Percentiles rank a stretch among this genome's conserved stretches.
These are phyloP conservation scores for Aldrovandia affinis DNA, from an alignment of 2,797 vertebrate genomes.

Conservation along the genomic window DNA sequence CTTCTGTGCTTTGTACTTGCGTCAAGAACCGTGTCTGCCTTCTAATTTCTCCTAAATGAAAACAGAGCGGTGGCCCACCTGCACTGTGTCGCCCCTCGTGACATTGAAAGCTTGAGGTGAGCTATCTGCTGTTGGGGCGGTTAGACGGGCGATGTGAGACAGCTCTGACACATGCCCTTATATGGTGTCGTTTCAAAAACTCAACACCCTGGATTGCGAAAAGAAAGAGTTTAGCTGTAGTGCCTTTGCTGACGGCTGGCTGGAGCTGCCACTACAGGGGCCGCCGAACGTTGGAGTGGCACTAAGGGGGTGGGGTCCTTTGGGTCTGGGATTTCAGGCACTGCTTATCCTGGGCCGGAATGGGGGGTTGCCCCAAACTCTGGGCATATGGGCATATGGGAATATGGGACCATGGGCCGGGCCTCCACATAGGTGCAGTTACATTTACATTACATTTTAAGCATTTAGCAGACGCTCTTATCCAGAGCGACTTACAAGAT, in stretches of 20 bases:
- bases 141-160: not conserved
- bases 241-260: too few species aligned
- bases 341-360: too few species aligned
- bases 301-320: not conserved
- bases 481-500: too few species aligned
- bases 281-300: not conserved
- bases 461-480: too few species aligned
- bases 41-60: conserved; percentile 33
- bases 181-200: too few species aligned
- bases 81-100: not conserved
- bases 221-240: not conserved
- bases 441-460: not conserved
- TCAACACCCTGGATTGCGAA: not conserved
- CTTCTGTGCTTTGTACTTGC: conserved; percentile 33
- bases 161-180: not conserved
- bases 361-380: too few species aligned
- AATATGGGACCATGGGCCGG: not conserved
- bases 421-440: not conserved
- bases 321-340: not conserved
- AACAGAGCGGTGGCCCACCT: conserved; percentile 16
- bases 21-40: conserved; percentile 26
- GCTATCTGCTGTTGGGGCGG: not conserved
- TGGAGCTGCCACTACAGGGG: not conserved
- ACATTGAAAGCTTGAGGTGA: not conserved
- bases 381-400: not conserved